Evolutionary conservation across 2,113 vertebrate genomes (phyloP), one percentile per base, ranked within the genome.

Genomic region (Mesoclemmys tuberculata): DNA sequence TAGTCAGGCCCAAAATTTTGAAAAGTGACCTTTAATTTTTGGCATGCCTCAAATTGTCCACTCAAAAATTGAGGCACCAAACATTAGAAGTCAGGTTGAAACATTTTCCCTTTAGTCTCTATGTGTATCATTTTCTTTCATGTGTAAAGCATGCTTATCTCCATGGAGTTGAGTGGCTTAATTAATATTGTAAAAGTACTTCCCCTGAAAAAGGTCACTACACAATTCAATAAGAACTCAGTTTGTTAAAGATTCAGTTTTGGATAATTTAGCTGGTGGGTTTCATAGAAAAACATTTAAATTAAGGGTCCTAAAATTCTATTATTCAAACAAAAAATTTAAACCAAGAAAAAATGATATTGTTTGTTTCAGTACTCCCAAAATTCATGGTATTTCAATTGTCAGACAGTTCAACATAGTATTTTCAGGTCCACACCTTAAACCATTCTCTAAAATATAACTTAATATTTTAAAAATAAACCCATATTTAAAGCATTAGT

Each of bases 211-310:
- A 52, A 52, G 13, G 51, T 52, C 51, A 14, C 51, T 52, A 52
- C 18, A 52, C 51, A 52, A 18, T 52, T 52, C 21, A 68, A 56
- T 10, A 68, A 9, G 10, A 82, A 75, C 74, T 48, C 1, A 10
- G 8, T 74, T 44, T 10, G 6, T 55, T 48, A 44, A 16, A 16
- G 2, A 6, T 74, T 46, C 3, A 2, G 10, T 61, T 82, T 89
- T 82, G 4, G 64, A 91, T 61, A 55, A 49, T 11, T 49, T 1
- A 3, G 1, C 16, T 3, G 1, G 0, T 12, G 5, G 0, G 1
- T 35, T 81, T 35, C 64, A 61, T n/a, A 77, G 6, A 75, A 56
- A 91, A 82, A 27, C 41, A 35, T 31, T 0, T 75, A 18, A 52
- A 14, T 46, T 79, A 10, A 51, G 10, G 2, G 2, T 74, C 18